Evolutionary conservation across 2,888 invertebrate species (phyloP), one percentile per base, ranked within the genome.

Genomic region (Linnaemya tessellans): DNA sequence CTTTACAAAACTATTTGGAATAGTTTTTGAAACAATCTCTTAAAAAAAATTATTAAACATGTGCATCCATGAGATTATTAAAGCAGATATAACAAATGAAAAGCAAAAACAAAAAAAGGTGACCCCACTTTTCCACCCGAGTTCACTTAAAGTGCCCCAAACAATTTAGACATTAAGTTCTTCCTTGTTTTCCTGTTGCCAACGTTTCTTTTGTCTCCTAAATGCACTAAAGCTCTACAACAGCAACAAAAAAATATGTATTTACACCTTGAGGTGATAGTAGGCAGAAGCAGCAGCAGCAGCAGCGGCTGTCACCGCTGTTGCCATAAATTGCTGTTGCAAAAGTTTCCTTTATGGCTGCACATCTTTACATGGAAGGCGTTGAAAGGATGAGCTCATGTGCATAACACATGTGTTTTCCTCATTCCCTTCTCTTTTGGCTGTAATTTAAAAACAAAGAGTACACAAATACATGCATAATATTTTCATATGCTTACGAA

Each of bases 191-290:
- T 41, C 20, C 54, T 41, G 20, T 35, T 68, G 68, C 38, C 43
- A 62, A 71, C 54, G 43, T 25, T 49, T 64, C 49, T 65, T 73
- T 80, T 80, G 65, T 65, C 38, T 73, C n/a, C 15, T 73, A 51
- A 73, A 73, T 73, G 64, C 46, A 64, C 71, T 58, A 49, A 67
- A 80, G 60, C 35, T 71, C 54, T 68, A 75, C 70, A 80, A 73
- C 49, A 73, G 73, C 18, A 58, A 74, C n/a, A 41, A 49, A 35
- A 71, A 49, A 35, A 71, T 18, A 30, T 41, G 15, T 46, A 71
- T 85, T 85, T 79, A 75, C 85, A 85, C 85, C 85, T 85, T 67
- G 70, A 75, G 82, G 79, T 82, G 80, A 65, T 75, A 58, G 73
- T 41, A 60, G 10, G 41, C 30, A 41, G 20, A 11, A 30, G 9